A percentile compares a stretch with the other conserved stretches of the same genome.
phyloP scores from a whole-genome alignment of 2,113 vertebrate species.

The Silurus meridionalis region DNA sequence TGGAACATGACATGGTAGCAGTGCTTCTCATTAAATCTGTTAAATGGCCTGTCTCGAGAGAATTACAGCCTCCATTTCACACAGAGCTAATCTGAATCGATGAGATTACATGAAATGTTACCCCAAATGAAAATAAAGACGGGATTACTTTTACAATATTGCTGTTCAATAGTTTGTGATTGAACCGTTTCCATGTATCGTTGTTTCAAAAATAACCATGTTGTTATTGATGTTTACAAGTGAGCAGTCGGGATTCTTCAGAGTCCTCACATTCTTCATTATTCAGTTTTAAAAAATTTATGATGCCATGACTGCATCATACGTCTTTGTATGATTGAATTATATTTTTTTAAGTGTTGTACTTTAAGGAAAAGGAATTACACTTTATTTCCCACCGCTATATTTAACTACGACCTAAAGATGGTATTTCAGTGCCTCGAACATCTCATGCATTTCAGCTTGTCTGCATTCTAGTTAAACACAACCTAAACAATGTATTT shows the following conservation, averaged over 20 bases:
- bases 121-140: constrained; percentile 3
- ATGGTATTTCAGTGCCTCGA: neutral
- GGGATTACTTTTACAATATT: neutral
- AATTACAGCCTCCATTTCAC: constrained; percentile 26
- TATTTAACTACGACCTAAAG: neutral
- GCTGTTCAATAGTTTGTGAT: neutral
- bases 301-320: neutral
- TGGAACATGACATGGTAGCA: constrained; percentile 32
- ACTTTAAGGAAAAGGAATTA: neutral
- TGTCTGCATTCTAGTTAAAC: neutral
- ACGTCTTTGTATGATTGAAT: no score
- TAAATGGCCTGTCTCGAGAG: constrained; percentile 32
- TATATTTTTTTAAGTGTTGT: no score
- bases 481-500: neutral
- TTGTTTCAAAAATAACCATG: neutral
- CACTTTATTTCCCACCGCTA: neutral
- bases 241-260: neutral
- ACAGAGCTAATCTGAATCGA: constrained; percentile 22
- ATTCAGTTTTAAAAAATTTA: neutral
- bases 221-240: neutral
- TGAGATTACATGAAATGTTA: constrained; percentile 19
- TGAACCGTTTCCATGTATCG: neutral
- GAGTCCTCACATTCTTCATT: neutral
- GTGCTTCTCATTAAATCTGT: constrained; percentile 38
- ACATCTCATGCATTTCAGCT: neutral